Base-by-base conservation (phyloP, 2,797 vertebrate species). In the Alosa sapidissima region DNA sequence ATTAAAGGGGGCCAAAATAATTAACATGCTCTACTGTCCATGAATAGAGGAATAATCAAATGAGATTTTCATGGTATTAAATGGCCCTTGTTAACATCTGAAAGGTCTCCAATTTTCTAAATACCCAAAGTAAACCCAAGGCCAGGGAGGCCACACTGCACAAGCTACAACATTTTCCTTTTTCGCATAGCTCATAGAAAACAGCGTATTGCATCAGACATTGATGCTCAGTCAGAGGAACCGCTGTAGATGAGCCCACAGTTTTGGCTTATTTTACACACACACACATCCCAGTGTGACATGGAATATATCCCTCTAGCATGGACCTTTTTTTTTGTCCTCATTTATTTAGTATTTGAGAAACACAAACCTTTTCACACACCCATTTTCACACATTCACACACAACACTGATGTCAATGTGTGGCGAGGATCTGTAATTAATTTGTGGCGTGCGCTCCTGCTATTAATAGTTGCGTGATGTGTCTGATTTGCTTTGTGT, bases 401-500 rank as follows among this genome's bases (percentile, higher is more conserved):
- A 88, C 83, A 86, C 41, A 86, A 87, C 82, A 68, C 82, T 81
- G 86, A 87, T 92, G 91, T 89, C 87, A 89, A 82, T 86, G 88
- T 89, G 89, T 89, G 89, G 89, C 88, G 86, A 83, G 90, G 87
- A 89, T 84, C 89, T 87, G 89, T 83, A 87, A 65, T 92, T 92
- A 84, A 86, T 89, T 36, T 88, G 89, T 78, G 86, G 86, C 88
- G 86, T 86, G 91, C 86, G 68, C 89, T 87, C 55, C 51, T 86
- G 1, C 91, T 93, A 88, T 92, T 93, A 90, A 87, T 91, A 94
- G 92, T 49, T 81, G 58, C 28, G 28, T 86, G 85, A 91, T 88
- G 89, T 86, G 81, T 90, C 91, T 91, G 91, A 93, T 91, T 88
- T 92, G 93, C 91, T 92, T 90, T 86, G 83, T 83, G 89, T 88